These are phyloP conservation scores for Zeuzera pyrina DNA, from an alignment of 2,888 invertebrate genomes.

Conservation along the genomic window DNA sequence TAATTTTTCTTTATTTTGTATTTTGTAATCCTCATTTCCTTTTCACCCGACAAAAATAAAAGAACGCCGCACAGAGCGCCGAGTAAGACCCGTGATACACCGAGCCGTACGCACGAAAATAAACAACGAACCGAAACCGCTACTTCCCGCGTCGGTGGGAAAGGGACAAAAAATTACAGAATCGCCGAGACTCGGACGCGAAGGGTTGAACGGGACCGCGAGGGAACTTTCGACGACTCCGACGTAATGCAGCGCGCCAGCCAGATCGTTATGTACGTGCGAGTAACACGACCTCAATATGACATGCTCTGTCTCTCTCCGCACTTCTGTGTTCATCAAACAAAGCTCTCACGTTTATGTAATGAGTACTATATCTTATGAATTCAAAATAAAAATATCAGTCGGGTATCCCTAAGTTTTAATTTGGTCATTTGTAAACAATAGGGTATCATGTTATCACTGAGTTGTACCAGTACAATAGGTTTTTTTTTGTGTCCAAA, in stretches of 20 bases:
- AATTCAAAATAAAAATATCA: too few relatives aligned
- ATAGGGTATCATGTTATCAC: too few relatives aligned
- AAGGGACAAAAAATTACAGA: constrained; percentile 55
- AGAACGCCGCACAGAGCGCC: constrained; percentile 46
- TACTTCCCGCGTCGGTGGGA: constrained; percentile 40
- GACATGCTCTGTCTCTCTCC: constrained; percentile 28
- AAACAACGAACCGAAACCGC: constrained; percentile 29
- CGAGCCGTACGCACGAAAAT: constrained; percentile 26
- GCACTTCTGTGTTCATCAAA: constrained; percentile 44
- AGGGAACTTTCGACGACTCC: constrained; percentile 79
- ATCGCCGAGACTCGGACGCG: constrained; percentile 62
- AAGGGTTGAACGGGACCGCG: constrained; percentile 70
- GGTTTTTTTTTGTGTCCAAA: too few relatives aligned
- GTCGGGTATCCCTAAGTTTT: too few relatives aligned
- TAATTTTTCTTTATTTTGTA: constrained; percentile 24
- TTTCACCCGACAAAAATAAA: constrained; percentile 21
- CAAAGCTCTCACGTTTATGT: constrained; percentile 23
- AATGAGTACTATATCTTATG: too few relatives aligned
- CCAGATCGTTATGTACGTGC: constrained; percentile 89
- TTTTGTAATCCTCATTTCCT: constrained; percentile 32
- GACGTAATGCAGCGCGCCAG: constrained; percentile 89
- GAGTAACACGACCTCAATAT: constrained; percentile 11
- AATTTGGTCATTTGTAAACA: too few relatives aligned
- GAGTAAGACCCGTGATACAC: constrained; percentile 33
- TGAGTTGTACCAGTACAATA: too few relatives aligned